Percentiles rank a stretch among this genome's conserved stretches.
These are phyloP conservation scores for Ailurus styani DNA, from an alignment of 2,113 vertebrate species.

Conservation along the genomic window DNA sequence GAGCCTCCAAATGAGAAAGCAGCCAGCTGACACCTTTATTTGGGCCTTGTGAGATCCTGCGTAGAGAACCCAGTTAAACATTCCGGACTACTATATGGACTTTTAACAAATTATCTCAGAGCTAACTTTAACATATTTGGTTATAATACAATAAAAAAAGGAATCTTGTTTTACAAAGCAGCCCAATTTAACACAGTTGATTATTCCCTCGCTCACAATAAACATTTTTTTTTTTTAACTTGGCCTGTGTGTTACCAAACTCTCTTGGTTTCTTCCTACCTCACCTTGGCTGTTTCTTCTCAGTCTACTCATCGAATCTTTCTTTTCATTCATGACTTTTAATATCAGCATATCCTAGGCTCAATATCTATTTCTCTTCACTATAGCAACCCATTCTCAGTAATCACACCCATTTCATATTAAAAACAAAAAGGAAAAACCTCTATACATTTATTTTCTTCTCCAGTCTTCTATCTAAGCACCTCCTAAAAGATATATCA, in stretches of 20 bases:
- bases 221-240: not conserved
- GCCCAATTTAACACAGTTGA: not conserved
- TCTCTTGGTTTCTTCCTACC: not conserved
- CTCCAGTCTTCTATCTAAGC: not conserved
- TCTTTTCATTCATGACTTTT: not conserved
- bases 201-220: not conserved
- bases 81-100: not conserved
- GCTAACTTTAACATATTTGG: not conserved
- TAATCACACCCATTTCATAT: not conserved
- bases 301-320: not conserved
- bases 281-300: not conserved
- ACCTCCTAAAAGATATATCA: not conserved
- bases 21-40: not conserved
- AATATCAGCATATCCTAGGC: not conserved
- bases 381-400: not conserved
- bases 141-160: not conserved
- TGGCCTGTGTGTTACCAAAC: not conserved
- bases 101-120: not conserved
- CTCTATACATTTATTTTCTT: not conserved
- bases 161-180: not conserved
- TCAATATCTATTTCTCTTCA: not conserved
- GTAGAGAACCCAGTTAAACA: not conserved
- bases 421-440: not conserved
- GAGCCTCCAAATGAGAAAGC: not conserved
- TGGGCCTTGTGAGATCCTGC: not conserved